Conservation (phyloP, 2,797 vertebrate genomes). For the Xiphorhynchus erythropygius region DNA sequence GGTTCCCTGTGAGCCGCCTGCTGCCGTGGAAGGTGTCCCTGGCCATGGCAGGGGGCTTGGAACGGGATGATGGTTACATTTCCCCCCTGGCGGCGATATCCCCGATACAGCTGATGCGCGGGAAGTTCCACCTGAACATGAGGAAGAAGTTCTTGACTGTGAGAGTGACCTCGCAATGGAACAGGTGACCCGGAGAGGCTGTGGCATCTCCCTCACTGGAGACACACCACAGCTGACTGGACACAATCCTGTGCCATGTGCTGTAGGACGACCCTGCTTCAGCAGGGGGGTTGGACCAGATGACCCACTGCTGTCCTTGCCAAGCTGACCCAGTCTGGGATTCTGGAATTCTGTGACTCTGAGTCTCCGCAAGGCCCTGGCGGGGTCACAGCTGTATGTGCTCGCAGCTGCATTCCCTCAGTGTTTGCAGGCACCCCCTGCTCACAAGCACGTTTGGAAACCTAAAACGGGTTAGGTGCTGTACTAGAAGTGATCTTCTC, state of each 20-base stretch:
- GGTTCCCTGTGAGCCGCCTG: neutral
- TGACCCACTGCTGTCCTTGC: neutral
- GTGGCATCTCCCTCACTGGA: neutral
- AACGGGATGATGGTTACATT: too few species aligned
- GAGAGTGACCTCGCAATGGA: neutral
- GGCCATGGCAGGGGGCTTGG: neutral
- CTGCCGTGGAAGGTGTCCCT: neutral
- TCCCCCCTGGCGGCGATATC: too few species aligned
- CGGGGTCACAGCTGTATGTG: neutral
- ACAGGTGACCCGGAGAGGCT: neutral
- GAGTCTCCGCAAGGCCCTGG: neutral
- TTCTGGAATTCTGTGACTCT: neutral
- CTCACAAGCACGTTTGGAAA: accelerated
- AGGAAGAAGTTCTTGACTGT: neutral
- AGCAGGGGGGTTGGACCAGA: neutral
- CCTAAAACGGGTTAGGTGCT: neutral
- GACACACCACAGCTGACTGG: neutral
- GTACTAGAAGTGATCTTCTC: too few species aligned
- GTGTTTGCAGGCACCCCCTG: accelerated
- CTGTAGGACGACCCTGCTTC: neutral
- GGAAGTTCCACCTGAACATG: neutral
- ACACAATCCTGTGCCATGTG: neutral
- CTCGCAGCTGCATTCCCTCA: accelerated
- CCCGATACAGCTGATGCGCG: too few species aligned
- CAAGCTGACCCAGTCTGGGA: accelerated